Base-by-base conservation (phyloP, 2,797 vertebrate genomes). In the Lithobates sylvaticus region DNA sequence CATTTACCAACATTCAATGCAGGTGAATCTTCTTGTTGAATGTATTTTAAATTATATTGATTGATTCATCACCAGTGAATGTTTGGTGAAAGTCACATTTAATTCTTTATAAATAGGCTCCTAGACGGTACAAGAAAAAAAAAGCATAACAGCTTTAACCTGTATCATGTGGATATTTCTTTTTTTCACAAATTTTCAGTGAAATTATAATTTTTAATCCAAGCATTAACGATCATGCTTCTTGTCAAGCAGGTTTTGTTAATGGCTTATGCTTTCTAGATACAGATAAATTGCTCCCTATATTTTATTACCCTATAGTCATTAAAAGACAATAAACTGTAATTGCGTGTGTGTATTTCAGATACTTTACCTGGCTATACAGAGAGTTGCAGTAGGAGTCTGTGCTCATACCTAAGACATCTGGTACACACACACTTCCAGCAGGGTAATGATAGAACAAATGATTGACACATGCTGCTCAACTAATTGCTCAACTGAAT, bases 401-500 rank as follows among this genome's bases (percentile, higher is more conserved):
- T 77, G 61, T 13, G 23, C 32, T 61, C 32, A 65, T 73, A 75
- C 71, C 77, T 69, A 32, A 69, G 54, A 74, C 78, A 85, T 85
- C 77, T 86, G 84, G 73, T 70, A 69, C 26, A 65, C 13, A 18
- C 23, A 65, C 9, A 58, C 8, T 64, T 76, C 79, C 79, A 76
- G 50, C 78, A 77, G 74, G 67, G 78, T 86, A 82, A 76, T 86
- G 85, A 86, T 82, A 47, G 73, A n/a, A 77, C 27, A 82, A 81
- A 82, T 86, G 85, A 82, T 86, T 86, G 85, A 82, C 74, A 81
- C 79, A 77, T 70, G 73, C 85, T 86, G 85, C 10, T 76, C 44
- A 34, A 47, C 54, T 86, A 82, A 86, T 86, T 75, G 36, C 34
- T 13, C 42, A 54, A 32, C 36, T 86, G 61, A 34, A 76, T 64